Evolutionary conservation across 2,888 invertebrate genomes (phyloP), one percentile per base, ranked within the genome.

Genomic region (Cactoblastis cactorum): DNA sequence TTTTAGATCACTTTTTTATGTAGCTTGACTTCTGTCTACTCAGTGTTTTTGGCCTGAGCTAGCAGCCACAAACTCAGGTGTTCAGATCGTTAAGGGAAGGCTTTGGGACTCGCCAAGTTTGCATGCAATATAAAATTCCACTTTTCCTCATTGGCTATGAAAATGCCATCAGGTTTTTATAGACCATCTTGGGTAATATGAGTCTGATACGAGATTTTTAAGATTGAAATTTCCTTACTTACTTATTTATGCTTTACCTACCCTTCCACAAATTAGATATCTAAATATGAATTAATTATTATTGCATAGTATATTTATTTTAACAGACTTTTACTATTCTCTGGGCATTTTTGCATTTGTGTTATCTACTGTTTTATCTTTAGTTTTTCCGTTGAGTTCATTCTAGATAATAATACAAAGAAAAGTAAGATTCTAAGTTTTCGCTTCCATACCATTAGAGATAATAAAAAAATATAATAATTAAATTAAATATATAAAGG

Each of bases 31-130:
- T 43, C 43, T 43, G 15, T 43, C 15, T 1, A 3, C 8, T 28
- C 12, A 9, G 8, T 43, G 9, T 43, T 43, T 24, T 43, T 1
- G 2, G 1, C 9, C 1, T 14, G 24, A 17, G 24, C 17, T 35
- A 37, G 47, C 35, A 37, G 37, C 47, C 34, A 49, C 49, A 41
- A 33, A 39, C 41, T 41, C 49, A 49, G 49, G 49, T 49, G 49
- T 34, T 41, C 41, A 18, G 49, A 33, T 41, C 41, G 39, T 49
- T 49, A 49, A 48, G 39, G 49, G 34, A 32, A 22, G 39, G 49
- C 41, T 49, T 49, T 49, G 39, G 39, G 19, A 33, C 22, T 48
- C 17, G n/a, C 47, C 37, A 48, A 48, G 37, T 48, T 48, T 48
- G 37, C 28, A 48, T 48, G 47, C 47, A 48, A 48, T 48, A 48